Evolutionary conservation across 2,888 invertebrate genomes (phyloP), one percentile per base, ranked within the genome.

Genomic region (Panzeria rudis): DNA sequence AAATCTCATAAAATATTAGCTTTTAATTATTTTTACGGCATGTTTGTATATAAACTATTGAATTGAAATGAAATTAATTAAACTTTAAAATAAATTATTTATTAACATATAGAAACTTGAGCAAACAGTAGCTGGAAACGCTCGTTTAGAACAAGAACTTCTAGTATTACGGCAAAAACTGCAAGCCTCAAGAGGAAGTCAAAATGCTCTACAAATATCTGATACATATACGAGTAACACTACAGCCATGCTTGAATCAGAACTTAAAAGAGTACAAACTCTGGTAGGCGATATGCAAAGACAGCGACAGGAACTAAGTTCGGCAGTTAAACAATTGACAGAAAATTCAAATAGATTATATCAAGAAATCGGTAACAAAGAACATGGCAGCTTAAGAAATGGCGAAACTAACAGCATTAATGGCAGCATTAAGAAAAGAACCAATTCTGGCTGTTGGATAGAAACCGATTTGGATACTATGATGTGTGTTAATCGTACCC

Each of bases 381-480:
- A 92, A 56, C 86, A 88, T 75, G 86, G 87, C 9, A 71, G 86
- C 5, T 72, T 86, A 41, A 73, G 80, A 54, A 86, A 76, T 71
- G 68, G 72, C 2, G 77, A 69, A 20, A 44, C 20, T 3, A 32
- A 29, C 13, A 78, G 62, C 29, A 61, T 54, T 25, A 73, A 69
- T 29, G 86, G 86, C 11, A 78, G 83, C 62, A 87, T 83, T 47
- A 95, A 94, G 89, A 95, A 94, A 88, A 94, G 94, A 75, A 94
- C 95, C 20, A 95, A 94, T 62, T 95, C 95, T 2, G 95, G 95
- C 0, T 90, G 91, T 79, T 98, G 98, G 96, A 94, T 96, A 76
- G 98, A 98, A 93, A 98, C 98, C 0, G 98, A 98, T 92, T 93
- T 98, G 35, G 98, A 98, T 91, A 95, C 96, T 0, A 96, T 96